Conservation (phyloP, 23 tunicate species). For the Oikopleura vanhoeffeni region DNA sequence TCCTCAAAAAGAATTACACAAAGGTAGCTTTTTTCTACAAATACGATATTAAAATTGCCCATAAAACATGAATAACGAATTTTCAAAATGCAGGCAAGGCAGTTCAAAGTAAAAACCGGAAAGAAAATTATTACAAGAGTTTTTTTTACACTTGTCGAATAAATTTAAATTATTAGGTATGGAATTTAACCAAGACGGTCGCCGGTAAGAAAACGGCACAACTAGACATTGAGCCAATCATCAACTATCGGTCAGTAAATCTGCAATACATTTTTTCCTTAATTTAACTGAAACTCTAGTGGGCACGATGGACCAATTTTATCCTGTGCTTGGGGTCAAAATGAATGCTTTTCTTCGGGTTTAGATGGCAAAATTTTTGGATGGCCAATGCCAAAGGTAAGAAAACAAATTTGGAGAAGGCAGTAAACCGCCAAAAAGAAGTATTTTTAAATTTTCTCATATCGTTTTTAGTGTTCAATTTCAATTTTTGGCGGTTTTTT, state of each 20-base stretch:
- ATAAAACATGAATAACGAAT: no score
- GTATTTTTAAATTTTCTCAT: no score
- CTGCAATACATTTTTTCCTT: background rate
- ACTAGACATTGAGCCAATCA: constrained; percentile 67
- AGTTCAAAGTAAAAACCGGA: no score
- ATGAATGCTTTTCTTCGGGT: constrained; percentile 50
- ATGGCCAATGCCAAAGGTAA: constrained; percentile 48
- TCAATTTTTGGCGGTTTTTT: no score
- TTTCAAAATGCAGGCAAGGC: no score
- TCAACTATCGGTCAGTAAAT: background rate
- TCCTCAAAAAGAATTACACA: no score
- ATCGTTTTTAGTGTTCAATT: no score
- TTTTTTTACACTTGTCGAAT: background rate
- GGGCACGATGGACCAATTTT: constrained; percentile 48
- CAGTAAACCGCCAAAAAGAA: no score
- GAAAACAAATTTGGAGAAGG: no score
- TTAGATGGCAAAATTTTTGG: constrained; percentile 38
- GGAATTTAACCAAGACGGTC: constrained; percentile 75
- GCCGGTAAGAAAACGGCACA: constrained; percentile 51
- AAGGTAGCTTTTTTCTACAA: no score
- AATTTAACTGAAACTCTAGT: background rate
- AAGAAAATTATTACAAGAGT: no score
- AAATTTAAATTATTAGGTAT: constrained; percentile 18
- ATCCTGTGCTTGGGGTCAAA: constrained; percentile 31
- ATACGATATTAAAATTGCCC: no score